Conservation (phyloP, 2,797 vertebrate genomes). For the Pterois miles region DNA sequence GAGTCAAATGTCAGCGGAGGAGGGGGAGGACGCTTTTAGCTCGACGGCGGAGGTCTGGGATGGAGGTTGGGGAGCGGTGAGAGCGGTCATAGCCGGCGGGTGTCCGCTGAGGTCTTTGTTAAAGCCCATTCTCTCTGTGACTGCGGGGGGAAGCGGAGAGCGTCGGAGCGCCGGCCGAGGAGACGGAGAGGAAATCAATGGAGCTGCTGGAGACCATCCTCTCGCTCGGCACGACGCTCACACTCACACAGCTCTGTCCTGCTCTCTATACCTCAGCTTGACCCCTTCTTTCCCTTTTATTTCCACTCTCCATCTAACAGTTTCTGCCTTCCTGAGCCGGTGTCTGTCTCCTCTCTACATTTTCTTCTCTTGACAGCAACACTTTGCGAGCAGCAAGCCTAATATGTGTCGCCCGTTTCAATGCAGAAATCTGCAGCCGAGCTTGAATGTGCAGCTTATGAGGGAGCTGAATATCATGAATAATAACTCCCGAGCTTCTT, state of each 20-base stretch:
- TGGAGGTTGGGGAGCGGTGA: slow-evolving; percentile 52
- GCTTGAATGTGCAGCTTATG: slow-evolving; percentile 48
- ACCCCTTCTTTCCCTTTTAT: slow-evolving; percentile 56
- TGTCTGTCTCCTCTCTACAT: background rate
- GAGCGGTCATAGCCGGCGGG: slow-evolving; percentile 60
- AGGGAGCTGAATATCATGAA: slow-evolving; percentile 52
- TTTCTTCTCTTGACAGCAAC: background rate
- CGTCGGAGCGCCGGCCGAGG: slow-evolving; percentile 47
- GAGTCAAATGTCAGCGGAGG: slow-evolving; percentile 75
- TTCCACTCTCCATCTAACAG: slow-evolving; percentile 38
- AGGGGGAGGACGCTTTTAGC: slow-evolving; percentile 58
- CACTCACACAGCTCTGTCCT: slow-evolving; percentile 55
- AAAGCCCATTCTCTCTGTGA: slow-evolving; percentile 57
- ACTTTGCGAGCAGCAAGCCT: slow-evolving; percentile 9
- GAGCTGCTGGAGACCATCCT: slow-evolving; percentile 76
- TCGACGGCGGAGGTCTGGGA: slow-evolving; percentile 51
- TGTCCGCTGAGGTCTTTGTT: slow-evolving; percentile 77
- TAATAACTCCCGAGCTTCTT: slow-evolving; percentile 52
- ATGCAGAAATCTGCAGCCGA: slow-evolving; percentile 35
- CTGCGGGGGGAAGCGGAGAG: slow-evolving; percentile 47
- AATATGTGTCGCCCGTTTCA: slow-evolving; percentile 2
- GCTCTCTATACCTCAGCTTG: slow-evolving; percentile 69
- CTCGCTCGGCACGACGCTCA: slow-evolving; percentile 53
- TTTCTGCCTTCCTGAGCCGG: slow-evolving; percentile 17
- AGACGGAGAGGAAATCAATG: slow-evolving; percentile 77